Evolutionary conservation across 2,888 invertebrate genomes (phyloP).

Genomic region (Leptura quadrifasciata): DNA sequence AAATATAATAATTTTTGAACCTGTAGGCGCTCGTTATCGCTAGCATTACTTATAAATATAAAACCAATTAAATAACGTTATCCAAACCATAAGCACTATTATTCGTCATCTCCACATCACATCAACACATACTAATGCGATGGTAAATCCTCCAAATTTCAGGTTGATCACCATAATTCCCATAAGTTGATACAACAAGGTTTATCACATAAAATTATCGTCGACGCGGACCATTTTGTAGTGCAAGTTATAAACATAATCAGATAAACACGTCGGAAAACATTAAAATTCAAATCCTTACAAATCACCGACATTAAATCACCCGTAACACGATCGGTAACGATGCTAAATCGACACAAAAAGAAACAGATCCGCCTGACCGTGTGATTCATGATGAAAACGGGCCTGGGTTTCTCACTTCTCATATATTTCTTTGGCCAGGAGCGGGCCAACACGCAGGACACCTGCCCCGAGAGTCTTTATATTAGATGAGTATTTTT

Average conservation of each 20-base stretch:
- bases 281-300: conserved; percentile 66
- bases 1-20: not conserved
- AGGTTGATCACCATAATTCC: conserved; percentile 32
- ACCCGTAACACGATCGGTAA: conserved; percentile 67
- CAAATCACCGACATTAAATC: conserved; percentile 68
- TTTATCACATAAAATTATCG: conserved; percentile 39
- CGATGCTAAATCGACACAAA: conserved; percentile 69
- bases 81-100: not conserved
- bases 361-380: conserved; percentile 62
- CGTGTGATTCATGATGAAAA: conserved; percentile 64
- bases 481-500: not conserved
- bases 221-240: conserved; percentile 45
- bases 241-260: conserved; percentile 60
- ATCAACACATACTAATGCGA: conserved; percentile 33
- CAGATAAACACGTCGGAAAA: conserved; percentile 63
- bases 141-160: conserved; percentile 20
- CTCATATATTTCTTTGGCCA: conserved; percentile 53
- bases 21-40: not conserved
- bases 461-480: not conserved
- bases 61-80: not conserved
- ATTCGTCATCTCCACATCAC: conserved; percentile 1
- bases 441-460: conserved; percentile 37
- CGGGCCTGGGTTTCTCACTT: conserved; percentile 52
- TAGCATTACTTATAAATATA: not conserved
- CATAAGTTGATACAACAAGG: conserved; percentile 23